Base-by-base conservation (phyloP, 2,888 invertebrate genomes). In the Silvanus unidentatus region DNA sequence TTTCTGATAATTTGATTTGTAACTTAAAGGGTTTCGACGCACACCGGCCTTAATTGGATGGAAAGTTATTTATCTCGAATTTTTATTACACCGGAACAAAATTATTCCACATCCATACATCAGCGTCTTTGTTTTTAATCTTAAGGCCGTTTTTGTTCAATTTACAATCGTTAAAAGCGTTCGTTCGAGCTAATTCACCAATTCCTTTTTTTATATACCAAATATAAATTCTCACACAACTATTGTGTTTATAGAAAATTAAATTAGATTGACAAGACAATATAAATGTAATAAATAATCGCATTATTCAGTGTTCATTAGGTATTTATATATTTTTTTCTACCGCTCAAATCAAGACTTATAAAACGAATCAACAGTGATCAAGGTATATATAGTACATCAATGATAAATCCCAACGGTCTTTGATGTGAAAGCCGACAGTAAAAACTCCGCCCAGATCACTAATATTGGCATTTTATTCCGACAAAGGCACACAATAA, bases 1-100 rank as follows among this genome's bases (percentile, higher is more conserved):
- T 64, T 64, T 53, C 62, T 64, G 62, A 65, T 65, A 65, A 66
- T 66, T 66, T 64, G 64, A 64, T 66, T 64, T 65, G 63, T 54
- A 53, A 57, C 55, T 49, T 45, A 45, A 54, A 58, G 53, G 58
- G 55, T 53, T 48, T 50, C 47, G 42, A 48, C 44, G 46, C 49
- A 10, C 37, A 44, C 41, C 44, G 44, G 42, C 50, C 44, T 55
- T 59, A 62, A 60, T 60, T 59, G 57, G 52, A 52, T 58, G 54
- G 51, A 60, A 58, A 53, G 55, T 56, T 59, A 57, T 57, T 60
- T 57, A 56, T 53, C 52, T 49, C 49, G 49, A 45, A 53, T 57
- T 59, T 55, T 49, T 48, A 48, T 48, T 45, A 32, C 15, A 39
- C 9, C 9, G 22, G 27, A 39, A 39, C 12, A 4, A 39, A 39